Conservation (phyloP, 2,797 vertebrate genomes). For the Channallabes apus region DNA sequence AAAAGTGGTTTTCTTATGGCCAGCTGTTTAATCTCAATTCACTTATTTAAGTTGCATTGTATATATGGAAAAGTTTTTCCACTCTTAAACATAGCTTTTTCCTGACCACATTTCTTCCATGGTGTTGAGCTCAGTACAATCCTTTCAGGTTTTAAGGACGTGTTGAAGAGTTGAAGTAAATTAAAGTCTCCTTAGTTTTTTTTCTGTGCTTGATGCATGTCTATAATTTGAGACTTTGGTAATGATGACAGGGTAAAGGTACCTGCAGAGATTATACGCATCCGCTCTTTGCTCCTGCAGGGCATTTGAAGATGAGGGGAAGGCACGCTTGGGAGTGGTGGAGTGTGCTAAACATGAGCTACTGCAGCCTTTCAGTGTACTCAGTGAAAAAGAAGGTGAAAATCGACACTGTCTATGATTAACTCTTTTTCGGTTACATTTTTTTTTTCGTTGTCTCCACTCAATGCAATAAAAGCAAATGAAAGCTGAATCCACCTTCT, state of each 20-base stretch:
- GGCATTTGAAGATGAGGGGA: slow-evolving; percentile 95
- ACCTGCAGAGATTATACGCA: neutral
- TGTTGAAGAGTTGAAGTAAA: no score
- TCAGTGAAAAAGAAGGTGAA: slow-evolving; percentile 96
- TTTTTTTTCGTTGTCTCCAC: neutral
- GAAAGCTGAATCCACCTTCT: neutral
- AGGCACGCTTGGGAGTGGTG: slow-evolving; percentile 92
- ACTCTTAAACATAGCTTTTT: no score
- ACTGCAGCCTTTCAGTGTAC: slow-evolving; percentile 93
- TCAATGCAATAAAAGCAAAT: neutral
- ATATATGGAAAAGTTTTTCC: no score
- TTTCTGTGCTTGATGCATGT: no score
- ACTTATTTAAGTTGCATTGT: no score
- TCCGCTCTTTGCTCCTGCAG: slow-evolving; percentile 62
- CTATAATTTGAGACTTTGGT: no score
- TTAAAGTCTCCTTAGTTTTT: no score
- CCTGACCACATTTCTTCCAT: no score
- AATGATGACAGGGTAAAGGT: neutral
- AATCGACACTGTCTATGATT: neutral
- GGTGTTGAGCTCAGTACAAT: no score
- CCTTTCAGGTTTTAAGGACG: no score
- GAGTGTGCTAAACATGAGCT: slow-evolving; percentile 97
- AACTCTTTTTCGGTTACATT: slow-evolving; percentile 15
- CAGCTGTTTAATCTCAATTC: no score
- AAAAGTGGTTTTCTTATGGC: no score